phyloP scores from a whole-genome alignment of 2,797 vertebrate genomes.

The Ceyx erithaca region DNA sequence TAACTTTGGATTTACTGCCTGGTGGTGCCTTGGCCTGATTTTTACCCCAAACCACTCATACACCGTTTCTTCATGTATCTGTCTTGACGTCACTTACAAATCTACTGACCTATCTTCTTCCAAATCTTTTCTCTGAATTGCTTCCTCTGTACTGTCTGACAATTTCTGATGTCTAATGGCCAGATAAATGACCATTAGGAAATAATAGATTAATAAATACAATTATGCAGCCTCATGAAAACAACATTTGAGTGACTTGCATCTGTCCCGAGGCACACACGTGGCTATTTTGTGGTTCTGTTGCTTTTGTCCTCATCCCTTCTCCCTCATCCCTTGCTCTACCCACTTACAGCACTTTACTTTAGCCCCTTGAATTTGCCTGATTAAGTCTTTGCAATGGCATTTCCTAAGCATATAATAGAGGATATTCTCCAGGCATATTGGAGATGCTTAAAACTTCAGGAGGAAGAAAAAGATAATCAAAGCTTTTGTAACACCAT shows the following conservation, averaged over 20 bases:
- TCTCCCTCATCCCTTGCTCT: not conserved
- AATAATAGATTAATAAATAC: conserved; percentile 14
- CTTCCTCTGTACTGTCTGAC: not conserved
- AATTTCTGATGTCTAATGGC: conserved; percentile 1
- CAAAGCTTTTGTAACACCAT: not conserved
- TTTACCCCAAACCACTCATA: not conserved
- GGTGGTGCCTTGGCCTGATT: not conserved
- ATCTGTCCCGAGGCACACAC: not conserved
- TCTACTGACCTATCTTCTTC: not conserved
- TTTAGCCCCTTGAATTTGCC: not conserved
- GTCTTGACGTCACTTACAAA: not conserved
- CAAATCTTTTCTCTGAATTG: not conserved
- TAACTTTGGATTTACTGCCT: conserved; percentile 14
- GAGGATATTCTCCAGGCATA: not conserved
- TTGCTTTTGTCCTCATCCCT: not conserved
- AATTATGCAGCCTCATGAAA: not conserved
- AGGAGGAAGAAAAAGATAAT: not conserved
- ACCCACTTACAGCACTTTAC: not conserved
- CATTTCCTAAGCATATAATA: not conserved
- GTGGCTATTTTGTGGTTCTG: not conserved
- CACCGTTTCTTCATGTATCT: not conserved
- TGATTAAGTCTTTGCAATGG: not conserved
- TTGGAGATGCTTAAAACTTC: not conserved
- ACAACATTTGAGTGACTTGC: not conserved
- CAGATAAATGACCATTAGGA: conserved; percentile 2